Evolutionary conservation across 2,113 vertebrate genomes (phyloP), one percentile per base, ranked within the genome.

Genomic region (Thamnophis sirtalis): DNA sequence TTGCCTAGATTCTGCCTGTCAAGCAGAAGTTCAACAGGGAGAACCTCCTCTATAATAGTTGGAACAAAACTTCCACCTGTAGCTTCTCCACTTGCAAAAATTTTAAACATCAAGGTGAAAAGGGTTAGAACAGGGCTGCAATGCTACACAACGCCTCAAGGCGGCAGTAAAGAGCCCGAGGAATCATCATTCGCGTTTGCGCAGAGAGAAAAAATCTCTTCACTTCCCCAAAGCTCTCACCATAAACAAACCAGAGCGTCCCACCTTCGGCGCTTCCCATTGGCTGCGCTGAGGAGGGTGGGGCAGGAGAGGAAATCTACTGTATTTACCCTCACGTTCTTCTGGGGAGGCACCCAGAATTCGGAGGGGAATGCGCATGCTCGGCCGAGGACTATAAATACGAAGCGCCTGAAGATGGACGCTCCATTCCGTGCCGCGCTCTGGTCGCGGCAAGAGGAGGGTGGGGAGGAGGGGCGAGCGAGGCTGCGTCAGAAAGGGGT

Each of bases 361-460:
- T 2, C 11, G 38, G 87, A 63, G 4, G 38, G 21, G 55, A 89
- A 5, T 50, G 60, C 88, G 58, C 88, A 89, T 89, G 88, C 48
- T 33, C 60, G 10, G 21, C 6, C 68, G 1, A 17, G 33, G 33
- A 38, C 68, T 73, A 89, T 89, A 89, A 73, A 73, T 73, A 89
- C 0, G 26, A 68, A 19, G 48, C 58, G 1, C 58, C 15, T 4
- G 26, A 1, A 28, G 15, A 2, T 60, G 5, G 3, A 13, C 0
- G 9, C 15, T 9, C 49, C 28, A 89, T 89, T 73, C 33, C 28
- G 8, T 5, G 26, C 17, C 1, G 58, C 26, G 3, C 5, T 19
- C 21, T 3, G 8, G 38, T 10, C 3, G 43, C 4, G 38, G 26
- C 4, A 9, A 7, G 5, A 33, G 58, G 3, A 43, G 43, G 0